Conservation (phyloP, 1,140 invertebrate species). For the Potamilus streckersoni region DNA sequence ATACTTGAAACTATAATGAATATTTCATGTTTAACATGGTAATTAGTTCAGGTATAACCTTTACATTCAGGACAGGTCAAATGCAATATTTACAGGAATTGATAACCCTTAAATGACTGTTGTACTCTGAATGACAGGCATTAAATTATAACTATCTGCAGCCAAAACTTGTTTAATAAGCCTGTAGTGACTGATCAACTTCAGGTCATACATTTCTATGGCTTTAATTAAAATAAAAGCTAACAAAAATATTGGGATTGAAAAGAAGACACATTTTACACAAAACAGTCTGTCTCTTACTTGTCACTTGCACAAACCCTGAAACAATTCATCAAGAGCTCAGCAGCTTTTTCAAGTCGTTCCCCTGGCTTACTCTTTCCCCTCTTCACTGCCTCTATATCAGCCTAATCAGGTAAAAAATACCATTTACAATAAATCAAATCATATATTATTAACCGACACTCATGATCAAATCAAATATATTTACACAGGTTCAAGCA, state of each 20-base stretch:
- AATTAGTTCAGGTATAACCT: too few relatives aligned
- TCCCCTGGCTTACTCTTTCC: conserved; percentile 74
- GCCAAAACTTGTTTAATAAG: neutral
- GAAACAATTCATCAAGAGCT: conserved; percentile 93
- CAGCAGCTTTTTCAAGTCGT: conserved; percentile 92
- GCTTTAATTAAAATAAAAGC: too few relatives aligned
- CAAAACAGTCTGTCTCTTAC: conserved; percentile 56
- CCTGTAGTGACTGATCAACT: neutral
- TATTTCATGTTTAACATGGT: too few relatives aligned
- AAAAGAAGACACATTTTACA: neutral
- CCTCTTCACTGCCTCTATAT: conserved; percentile 69
- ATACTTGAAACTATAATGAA: too few relatives aligned
- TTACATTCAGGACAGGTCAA: too few relatives aligned
- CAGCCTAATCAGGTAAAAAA: conserved; percentile 71
- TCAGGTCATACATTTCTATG: neutral
- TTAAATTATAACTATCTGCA: neutral
- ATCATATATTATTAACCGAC: neutral
- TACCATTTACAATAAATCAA: too few relatives aligned
- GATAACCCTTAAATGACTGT: neutral
- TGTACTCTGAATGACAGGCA: neutral
- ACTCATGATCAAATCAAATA: neutral
- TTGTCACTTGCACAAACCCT: conserved; percentile 96
- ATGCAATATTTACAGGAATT: too few relatives aligned
- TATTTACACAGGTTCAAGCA: neutral
- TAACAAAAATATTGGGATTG: neutral